phyloP scores from a whole-genome alignment of 2,888 invertebrate genomes.

The Cetonia aurata region DNA sequence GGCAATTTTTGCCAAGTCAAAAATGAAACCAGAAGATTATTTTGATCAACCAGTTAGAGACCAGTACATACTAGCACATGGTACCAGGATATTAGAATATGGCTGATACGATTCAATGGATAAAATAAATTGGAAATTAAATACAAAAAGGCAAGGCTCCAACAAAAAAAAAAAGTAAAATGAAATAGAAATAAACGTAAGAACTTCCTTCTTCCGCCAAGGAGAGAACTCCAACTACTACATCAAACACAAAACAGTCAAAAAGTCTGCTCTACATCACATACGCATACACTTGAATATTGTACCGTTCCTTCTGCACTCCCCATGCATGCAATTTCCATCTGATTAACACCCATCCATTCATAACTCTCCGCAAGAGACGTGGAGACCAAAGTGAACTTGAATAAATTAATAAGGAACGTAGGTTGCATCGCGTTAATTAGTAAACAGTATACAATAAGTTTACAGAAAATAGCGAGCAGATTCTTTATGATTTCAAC shows the following conservation, averaged over 20 bases:
- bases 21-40: too few relatives aligned
- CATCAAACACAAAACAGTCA: neutral
- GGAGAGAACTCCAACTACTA: too few relatives aligned
- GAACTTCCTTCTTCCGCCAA: too few relatives aligned
- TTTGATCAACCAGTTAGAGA: too few relatives aligned
- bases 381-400: neutral
- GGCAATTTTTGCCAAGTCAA: too few relatives aligned
- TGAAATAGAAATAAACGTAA: too few relatives aligned
- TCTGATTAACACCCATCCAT: conserved; percentile 16
- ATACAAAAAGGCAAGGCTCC: too few relatives aligned
- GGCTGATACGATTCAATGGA: too few relatives aligned
- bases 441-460: neutral
- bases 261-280: neutral
- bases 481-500: conserved; percentile 5
- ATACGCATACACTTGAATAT: neutral
- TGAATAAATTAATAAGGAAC: conserved; percentile 6
- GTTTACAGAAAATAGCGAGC: conserved; percentile 11
- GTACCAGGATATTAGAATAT: too few relatives aligned
- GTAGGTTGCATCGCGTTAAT: neutral
- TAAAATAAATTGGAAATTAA: too few relatives aligned
- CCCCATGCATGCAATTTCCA: conserved; percentile 6
- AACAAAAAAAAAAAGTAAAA: too few relatives aligned
- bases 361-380: neutral
- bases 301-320: neutral
- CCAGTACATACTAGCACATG: too few relatives aligned